Conservation (phyloP, 2,888 invertebrate genomes). For the Epinotia bilunana region DNA sequence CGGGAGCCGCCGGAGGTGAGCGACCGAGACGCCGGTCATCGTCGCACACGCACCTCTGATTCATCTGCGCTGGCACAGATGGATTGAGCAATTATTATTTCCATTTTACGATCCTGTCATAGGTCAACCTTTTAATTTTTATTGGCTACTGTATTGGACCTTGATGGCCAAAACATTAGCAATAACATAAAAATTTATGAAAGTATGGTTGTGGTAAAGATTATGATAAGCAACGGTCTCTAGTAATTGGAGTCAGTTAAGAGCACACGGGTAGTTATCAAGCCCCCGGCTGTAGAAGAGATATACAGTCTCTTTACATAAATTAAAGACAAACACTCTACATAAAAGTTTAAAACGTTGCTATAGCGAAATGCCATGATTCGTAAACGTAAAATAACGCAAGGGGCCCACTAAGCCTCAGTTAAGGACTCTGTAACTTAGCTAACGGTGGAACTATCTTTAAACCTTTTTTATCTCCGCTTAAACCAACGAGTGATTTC, state of each 20-base stretch:
- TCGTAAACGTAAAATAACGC: not conserved
- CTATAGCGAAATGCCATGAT: not conserved
- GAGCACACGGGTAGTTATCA: not conserved
- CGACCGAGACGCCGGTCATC: constrained; percentile 75
- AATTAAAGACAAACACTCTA: not conserved
- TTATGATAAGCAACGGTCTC: not conserved
- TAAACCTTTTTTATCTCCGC: too few species aligned
- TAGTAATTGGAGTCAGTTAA: not conserved
- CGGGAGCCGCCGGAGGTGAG: constrained; percentile 63
- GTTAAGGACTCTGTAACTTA: too few species aligned
- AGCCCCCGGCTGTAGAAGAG: not conserved
- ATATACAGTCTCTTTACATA: not conserved
- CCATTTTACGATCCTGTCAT: constrained; percentile 16
- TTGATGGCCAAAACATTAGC: not conserved
- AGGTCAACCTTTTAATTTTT: not conserved
- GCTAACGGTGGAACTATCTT: too few species aligned
- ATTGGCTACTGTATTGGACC: not conserved
- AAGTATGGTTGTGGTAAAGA: not conserved
- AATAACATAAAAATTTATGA: not conserved
- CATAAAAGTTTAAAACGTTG: not conserved
- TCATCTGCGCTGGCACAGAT: constrained; percentile 47
- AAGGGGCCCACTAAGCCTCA: not conserved
- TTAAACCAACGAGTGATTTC: too few species aligned
- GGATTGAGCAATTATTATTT: constrained; percentile 40
- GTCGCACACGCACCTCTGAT: constrained; percentile 58